Percentiles rank a stretch among this genome's conserved stretches.
phyloP scores from a whole-genome alignment of 2,113 vertebrate species.

The Halichoeres trimaculatus region DNA sequence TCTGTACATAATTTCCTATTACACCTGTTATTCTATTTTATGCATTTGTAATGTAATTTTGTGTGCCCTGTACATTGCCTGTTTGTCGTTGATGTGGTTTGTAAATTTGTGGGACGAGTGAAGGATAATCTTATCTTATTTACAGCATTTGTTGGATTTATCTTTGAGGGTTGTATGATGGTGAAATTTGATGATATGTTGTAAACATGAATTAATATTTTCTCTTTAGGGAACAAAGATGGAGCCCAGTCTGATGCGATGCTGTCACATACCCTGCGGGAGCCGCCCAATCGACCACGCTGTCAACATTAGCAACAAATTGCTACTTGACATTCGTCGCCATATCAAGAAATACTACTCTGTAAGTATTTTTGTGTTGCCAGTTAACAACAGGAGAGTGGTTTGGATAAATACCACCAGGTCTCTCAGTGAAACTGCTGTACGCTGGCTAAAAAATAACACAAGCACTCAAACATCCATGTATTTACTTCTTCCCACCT shows the following conservation, averaged over 20 bases:
- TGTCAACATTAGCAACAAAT: slow-evolving; percentile 90
- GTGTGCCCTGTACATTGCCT: no score
- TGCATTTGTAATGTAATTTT: no score
- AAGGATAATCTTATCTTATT: no score
- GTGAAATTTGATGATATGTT: neutral
- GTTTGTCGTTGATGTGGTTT: no score
- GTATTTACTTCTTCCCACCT: slow-evolving; percentile 26
- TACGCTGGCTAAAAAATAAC: slow-evolving; percentile 1
- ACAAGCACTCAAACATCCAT: neutral
- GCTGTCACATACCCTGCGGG: slow-evolving; percentile 88
- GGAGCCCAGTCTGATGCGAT: slow-evolving; percentile 89
- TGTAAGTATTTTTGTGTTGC: slow-evolving; percentile 85
- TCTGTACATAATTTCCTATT: no score
- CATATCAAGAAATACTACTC: slow-evolving; percentile 90
- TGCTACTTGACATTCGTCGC: slow-evolving; percentile 90
- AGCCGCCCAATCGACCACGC: slow-evolving; percentile 79
- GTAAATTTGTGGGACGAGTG: no score
- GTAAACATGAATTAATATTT: neutral
- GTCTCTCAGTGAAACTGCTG: neutral
- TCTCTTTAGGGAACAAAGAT: slow-evolving; percentile 82
- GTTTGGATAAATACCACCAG: neutral
- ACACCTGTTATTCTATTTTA: no score
- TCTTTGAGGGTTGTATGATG: no score
- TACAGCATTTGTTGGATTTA: no score
- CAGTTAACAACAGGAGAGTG: neutral